These are phyloP conservation scores for Irena cyanogastra DNA, from an alignment of 2,113 vertebrate genomes.

Conservation along the genomic window DNA sequence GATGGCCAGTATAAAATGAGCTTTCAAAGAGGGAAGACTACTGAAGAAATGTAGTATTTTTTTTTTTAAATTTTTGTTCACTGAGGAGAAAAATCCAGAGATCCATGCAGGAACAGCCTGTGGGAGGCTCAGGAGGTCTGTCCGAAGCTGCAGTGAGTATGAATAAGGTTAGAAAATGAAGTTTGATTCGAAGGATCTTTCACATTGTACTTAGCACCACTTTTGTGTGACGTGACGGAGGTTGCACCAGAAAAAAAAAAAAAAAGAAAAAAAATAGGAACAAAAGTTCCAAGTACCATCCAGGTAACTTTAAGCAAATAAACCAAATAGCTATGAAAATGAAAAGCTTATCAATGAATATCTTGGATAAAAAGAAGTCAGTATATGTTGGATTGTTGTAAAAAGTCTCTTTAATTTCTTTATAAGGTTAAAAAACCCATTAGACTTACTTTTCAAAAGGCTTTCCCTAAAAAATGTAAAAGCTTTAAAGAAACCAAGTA, in stretches of 20 bases:
- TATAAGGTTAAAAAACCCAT: not conserved
- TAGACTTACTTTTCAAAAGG: not conserved
- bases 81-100: not conserved
- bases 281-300: not conserved
- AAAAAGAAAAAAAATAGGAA: not conserved
- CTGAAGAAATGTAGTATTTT: not conserved
- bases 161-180: not conserved
- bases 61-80: not conserved
- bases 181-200: not conserved
- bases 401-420: not conserved
- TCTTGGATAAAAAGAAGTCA: not conserved
- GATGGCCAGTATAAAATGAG: not conserved
- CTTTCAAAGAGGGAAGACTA: not conserved
- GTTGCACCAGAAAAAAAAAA: not conserved
- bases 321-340: not conserved
- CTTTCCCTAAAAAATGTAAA: not conserved
- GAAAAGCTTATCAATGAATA: not conserved
- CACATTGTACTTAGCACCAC: not conserved
- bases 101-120: not conserved
- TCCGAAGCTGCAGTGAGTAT: not conserved
- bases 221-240: not conserved
- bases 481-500: not conserved
- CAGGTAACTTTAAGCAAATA: not conserved
- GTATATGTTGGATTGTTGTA: rapidly evolving
- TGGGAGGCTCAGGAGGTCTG: not conserved